Base-by-base conservation (phyloP, 2,888 invertebrate species). In the Tillus elongatus region DNA sequence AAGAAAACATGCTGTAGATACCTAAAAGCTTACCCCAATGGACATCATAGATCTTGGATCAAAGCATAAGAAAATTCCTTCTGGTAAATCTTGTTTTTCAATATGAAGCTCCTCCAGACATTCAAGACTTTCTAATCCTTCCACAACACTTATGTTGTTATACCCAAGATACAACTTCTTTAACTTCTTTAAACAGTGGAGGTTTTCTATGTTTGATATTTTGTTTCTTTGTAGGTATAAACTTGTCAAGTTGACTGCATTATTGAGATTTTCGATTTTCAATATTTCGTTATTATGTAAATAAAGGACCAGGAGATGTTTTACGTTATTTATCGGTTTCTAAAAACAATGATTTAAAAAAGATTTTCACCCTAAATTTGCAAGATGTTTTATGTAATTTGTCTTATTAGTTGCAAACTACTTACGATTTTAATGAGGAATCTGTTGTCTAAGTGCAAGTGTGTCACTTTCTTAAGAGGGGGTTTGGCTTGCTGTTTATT, bases 171-270 rank as follows among this genome's bases (percentile, higher is more conserved):
- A 91, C 2, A 95, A 58, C 60, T 89, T 86, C 46, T 78, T 79
- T 35, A 93, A 64, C 43, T 80, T 79, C 16, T 60, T 64, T 36
- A 87, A 67, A 13, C 67, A 61, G 33, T 77, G 69, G 4, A 92
- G 56, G 52, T 86, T 83, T 57, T 82, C 74, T 13, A 93, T 77
- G 58, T 75, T 76, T 1, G 71, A 63, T 46, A 95, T 79, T 49
- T 74, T 74, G 60, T 93, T 95, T 54, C 82, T 83, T 56, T 88
- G 91, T 27, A 85, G 71, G 64, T 82, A 91, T 11, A 82, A 69
- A 45, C 78, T 73, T 12, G 72, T 69, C 29, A 86, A 58, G 42
- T 72, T 71, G 9, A 52, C 52, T n/a, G 75, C 58, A 3, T 57
- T 51, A 27, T 72, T 67, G 16, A 81, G 57, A 46, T 75, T 74